These are phyloP conservation scores for Eupithecia subumbrata DNA, from an alignment of 2,888 invertebrate genomes.

Conservation along the genomic window DNA sequence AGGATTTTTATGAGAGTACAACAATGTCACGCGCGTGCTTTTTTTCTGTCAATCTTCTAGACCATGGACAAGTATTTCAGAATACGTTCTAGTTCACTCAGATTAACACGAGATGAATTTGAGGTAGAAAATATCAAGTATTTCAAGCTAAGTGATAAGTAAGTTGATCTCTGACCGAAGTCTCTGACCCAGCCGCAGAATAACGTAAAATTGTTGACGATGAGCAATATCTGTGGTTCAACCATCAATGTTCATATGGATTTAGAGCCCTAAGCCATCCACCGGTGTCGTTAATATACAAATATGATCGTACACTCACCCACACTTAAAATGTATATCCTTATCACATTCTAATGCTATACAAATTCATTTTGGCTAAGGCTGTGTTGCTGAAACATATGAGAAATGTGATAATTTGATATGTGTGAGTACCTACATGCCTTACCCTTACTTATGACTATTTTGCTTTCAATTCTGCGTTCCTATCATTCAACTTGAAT, in stretches of 20 bases:
- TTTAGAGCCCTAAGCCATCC: background rate
- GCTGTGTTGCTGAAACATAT: background rate
- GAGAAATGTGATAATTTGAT: background rate
- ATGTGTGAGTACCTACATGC: background rate
- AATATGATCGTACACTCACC: background rate
- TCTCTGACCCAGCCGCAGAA: background rate
- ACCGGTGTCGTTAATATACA: background rate
- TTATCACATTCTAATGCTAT: background rate
- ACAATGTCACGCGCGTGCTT: too few species aligned
- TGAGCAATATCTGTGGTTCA: background rate
- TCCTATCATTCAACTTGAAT: background rate
- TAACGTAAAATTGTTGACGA: background rate
- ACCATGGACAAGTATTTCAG: too few species aligned
- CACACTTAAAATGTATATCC: background rate
- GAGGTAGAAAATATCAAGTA: too few species aligned
- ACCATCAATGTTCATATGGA: background rate
- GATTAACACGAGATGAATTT: too few species aligned
- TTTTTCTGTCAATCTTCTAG: too few species aligned
- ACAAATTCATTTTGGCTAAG: background rate
- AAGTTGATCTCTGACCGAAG: background rate
- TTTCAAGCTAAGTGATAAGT: background rate
- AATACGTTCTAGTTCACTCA: too few species aligned
- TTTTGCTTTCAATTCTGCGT: too few species aligned
- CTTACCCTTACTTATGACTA: too few species aligned
- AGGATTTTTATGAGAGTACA: too few species aligned